A percentile compares a stretch with the other conserved stretches of the same genome.
Conservation (phyloP, 2,888 invertebrate genomes). For the Eupithecia subfuscata region DNA sequence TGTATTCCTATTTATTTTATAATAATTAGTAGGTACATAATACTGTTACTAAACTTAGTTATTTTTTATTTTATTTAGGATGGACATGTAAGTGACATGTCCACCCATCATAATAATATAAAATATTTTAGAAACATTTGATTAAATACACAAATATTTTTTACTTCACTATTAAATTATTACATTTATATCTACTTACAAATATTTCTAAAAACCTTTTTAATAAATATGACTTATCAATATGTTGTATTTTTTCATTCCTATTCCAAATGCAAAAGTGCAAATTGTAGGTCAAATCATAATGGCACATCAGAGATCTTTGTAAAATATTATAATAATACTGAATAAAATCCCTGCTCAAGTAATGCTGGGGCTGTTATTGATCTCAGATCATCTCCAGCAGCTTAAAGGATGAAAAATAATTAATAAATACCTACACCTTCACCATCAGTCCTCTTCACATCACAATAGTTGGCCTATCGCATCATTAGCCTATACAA, state of each 20-base stretch:
- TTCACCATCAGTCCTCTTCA: neutral
- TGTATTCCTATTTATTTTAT: neutral
- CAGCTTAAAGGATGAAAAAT: neutral
- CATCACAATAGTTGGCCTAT: neutral
- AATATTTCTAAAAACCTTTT: conserved; percentile 38
- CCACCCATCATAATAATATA: neutral
- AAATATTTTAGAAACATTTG: conserved; percentile 10
- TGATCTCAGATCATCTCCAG: neutral
- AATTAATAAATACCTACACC: neutral
- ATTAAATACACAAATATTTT: conserved; percentile 22
- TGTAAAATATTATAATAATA: conserved; percentile 1
- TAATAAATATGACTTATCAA: conserved; percentile 44
- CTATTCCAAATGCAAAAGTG: neutral
- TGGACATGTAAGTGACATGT: neutral
- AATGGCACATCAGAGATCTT: neutral
- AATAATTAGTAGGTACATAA: neutral
- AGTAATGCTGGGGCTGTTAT: neutral
- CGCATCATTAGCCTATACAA: neutral
- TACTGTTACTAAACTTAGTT: neutral
- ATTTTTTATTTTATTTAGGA: neutral
- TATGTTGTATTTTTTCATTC: neutral
- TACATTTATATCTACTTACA: conserved; percentile 40
- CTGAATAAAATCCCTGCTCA: conserved; percentile 13
- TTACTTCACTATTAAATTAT: conserved; percentile 33
- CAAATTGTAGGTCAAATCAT: neutral